Conservation (phyloP, 2,113 vertebrate species). For the Halichoeres trimaculatus region DNA sequence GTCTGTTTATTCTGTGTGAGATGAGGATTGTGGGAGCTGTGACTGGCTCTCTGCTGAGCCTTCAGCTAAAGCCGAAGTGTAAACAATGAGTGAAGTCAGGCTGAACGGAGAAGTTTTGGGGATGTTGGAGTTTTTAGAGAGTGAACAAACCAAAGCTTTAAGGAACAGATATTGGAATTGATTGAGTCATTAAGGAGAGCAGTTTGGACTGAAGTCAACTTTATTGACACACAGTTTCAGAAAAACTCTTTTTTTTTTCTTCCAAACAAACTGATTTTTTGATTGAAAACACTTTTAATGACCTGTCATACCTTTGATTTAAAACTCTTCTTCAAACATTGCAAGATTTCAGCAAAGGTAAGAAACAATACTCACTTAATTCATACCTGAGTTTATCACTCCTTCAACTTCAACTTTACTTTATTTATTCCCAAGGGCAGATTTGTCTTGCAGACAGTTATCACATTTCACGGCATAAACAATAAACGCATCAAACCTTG, state of each 20-base stretch:
- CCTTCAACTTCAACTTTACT: no score
- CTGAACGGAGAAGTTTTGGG: neutral
- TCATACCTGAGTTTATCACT: no score
- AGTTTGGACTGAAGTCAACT: neutral
- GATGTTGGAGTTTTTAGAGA: neutral
- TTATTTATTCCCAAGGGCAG: no score
- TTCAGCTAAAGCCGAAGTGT: neutral
- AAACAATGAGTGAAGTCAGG: constrained; percentile 7
- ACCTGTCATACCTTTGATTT: no score
- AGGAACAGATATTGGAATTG: neutral
- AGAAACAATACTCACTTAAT: no score
- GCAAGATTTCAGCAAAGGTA: no score
- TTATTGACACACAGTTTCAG: neutral
- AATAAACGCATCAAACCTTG: no score
- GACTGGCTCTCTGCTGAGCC: neutral
- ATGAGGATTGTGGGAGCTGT: constrained; percentile 13
- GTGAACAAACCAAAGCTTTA: neutral
- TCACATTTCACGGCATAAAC: no score
- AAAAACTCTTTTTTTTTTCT: neutral
- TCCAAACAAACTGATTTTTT: no score
- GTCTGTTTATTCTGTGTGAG: constrained; percentile 15
- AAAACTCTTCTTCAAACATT: no score
- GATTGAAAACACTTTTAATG: no score
- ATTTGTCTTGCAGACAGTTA: no score
- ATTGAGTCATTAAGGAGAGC: neutral